phyloP scores from a whole-genome alignment of 2,888 invertebrate species.

The Meloe dianella region DNA sequence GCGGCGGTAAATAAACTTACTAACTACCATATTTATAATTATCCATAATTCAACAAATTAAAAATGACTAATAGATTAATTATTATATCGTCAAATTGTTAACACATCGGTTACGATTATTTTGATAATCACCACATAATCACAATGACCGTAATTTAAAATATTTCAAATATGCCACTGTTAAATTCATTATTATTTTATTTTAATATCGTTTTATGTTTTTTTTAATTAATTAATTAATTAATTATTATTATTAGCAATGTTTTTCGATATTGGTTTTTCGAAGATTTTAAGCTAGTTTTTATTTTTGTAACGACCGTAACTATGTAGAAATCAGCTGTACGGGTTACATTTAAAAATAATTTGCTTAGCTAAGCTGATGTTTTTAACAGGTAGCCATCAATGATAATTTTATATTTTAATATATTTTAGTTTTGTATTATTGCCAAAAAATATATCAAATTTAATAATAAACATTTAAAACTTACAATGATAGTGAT shows the following conservation, averaged over 20 bases:
- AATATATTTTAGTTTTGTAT: constrained; percentile 1
- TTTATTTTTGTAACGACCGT: constrained; percentile 26
- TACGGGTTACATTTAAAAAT: constrained; percentile 27
- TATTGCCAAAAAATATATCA: constrained; percentile 13
- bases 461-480: background rate
- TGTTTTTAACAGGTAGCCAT: constrained; percentile 12
- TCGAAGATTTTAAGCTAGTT: constrained; percentile 16
- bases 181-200: no score
- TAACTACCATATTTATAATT: no score
- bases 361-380: constrained; percentile 17
- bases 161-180: no score
- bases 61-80: no score
- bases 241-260: constrained; percentile 16
- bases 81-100: no score
- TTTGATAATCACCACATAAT: no score
- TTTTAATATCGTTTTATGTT: background rate
- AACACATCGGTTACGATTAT: no score
- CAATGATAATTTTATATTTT: constrained; percentile 15
- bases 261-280: constrained; percentile 12
- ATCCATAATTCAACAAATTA: no score
- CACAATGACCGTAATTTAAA: no score
- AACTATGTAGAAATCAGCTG: constrained; percentile 27
- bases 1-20: no score
- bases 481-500: constrained; percentile 49
- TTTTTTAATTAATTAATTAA: constrained; percentile 7